Base-by-base conservation (phyloP, 1,140 invertebrate species). In the Carposina sasakii region DNA sequence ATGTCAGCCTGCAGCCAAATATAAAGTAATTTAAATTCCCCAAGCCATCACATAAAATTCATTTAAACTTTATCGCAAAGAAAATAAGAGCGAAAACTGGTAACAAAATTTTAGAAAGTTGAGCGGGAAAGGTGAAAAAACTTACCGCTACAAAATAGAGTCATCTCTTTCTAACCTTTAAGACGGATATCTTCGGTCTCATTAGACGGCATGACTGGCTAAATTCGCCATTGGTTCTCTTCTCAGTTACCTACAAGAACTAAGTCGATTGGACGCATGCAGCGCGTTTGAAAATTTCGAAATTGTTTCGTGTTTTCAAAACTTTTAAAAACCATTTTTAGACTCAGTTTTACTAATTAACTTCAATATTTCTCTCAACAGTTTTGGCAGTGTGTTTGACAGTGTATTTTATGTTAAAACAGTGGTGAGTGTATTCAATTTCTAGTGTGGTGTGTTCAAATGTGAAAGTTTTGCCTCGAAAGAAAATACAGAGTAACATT, bases 91-190 rank as follows among this genome's bases (percentile, higher is more conserved):
- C 31, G 48, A 63, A 54, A 41, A 48, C 55, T 54, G 54, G 54
- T n/a, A n/a, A n/a, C n/a, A n/a, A n/a, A n/a, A 60, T 71, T 78
- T 81, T 82, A 82, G 76, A 82, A 82, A 82, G 78, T 82, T 76
- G 70, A 71, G 67, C 70, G 67, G 65, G 73, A 79, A 79, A 79
- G 76, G 73, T 72, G 71, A 79, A 82, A 82, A 77, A 79, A 82
- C 69, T 67, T 82, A 76, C 78, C 78, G 76, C 78, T 82, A 81
- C 70, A 73, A 63, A 66, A 71, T 70, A 73, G 74, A 70, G 40
- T 58, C 41, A 33, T 78, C 70, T 60, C 68, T 40, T 30, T 78
- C 61, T 62, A 26, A 60, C 54, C 33, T 22, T 19, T 6, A 1
- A 19, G 31, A 54, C 39, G 17, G 2, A 13, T 23, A 66, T 71